phyloP scores from a whole-genome alignment of 2,888 invertebrate genomes.

The Acanthacorydalis orientalis region DNA sequence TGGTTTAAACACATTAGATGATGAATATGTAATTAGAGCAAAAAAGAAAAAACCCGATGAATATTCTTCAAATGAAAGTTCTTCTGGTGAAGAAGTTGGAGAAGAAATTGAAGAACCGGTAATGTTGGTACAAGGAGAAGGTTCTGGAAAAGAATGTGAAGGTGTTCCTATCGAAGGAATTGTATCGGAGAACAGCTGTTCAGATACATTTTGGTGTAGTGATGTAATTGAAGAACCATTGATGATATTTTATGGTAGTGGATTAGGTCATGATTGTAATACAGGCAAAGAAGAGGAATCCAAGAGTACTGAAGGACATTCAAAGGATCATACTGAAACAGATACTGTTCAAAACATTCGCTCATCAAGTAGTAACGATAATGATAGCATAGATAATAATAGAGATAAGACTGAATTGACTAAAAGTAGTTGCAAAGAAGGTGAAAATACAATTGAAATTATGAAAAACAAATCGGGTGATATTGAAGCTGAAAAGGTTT shows the following conservation, averaged over 20 bases:
- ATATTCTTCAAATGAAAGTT: slow-evolving; percentile 20
- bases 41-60: slow-evolving; percentile 19
- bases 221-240: slow-evolving; percentile 50
- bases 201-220: too few species aligned
- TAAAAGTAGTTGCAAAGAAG: background rate
- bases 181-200: too few species aligned
- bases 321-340: slow-evolving; percentile 3
- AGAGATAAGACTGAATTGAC: slow-evolving; percentile 15
- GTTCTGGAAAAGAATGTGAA: slow-evolving; percentile 48
- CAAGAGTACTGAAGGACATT: slow-evolving; percentile 4
- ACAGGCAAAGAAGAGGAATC: slow-evolving; percentile 4
- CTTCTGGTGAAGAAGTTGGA: slow-evolving; percentile 28
- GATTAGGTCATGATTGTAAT: slow-evolving; percentile 54
- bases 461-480: background rate
- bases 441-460: background rate
- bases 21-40: slow-evolving; percentile 50
- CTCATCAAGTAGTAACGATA: slow-evolving; percentile 7
- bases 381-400: slow-evolving; percentile 9
- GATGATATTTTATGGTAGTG: slow-evolving; percentile 52
- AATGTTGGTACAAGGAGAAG: slow-evolving; percentile 51
- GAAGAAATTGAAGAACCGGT: slow-evolving; percentile 59
- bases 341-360: slow-evolving; percentile 10
- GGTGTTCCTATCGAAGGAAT: slow-evolving; percentile 17
- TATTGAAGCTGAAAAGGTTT: too few species aligned
- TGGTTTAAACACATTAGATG: slow-evolving; percentile 13